Evolutionary conservation across 2,113 vertebrate genomes (phyloP), one percentile per base, ranked within the genome.

Genomic region (Eulemur rufifrons): DNA sequence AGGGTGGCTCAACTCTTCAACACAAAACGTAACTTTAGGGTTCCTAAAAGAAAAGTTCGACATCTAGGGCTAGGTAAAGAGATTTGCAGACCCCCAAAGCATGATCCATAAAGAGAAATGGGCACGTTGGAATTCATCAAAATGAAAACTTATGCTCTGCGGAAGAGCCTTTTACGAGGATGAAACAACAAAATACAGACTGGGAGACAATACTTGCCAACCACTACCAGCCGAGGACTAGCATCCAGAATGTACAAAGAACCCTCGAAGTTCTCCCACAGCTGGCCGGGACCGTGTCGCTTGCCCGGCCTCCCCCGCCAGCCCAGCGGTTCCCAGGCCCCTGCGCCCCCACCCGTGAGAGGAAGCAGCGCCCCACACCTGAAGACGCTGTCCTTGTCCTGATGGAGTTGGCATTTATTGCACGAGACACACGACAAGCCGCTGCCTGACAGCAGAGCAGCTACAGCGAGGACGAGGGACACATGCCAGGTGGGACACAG

Each of bases 281-380:
- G 52, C 14, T 37, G 12, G 47, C 11, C 2, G 54, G 45, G 45
- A 14, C 45, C 2, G 0, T 5, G 23, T 15, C 45, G 18, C 42
- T 27, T 42, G 14, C 69, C 42, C 9, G 13, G 42, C 42, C 42
- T 73, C 21, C 63, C 34, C 32, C 50, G 8, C 83, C 0, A 9
- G 83, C 73, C 27, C 8, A 29, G 45, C 21, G 52, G 47, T 69
- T 66, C 64, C 66, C 45, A 37, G 34, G 23, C 21, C 69, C 63
- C 42, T 1, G 14, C 0, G 1, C 13, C 9, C 13, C 3, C 3
- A 27, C 52, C 34, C 34, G 20, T 18, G 83, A 69, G 8, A 29
- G 34, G 47, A 17, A 68, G 4, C 4, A 8, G 20, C 6, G 18
- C 15, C 45, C 20, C 23, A 5, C 66, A 37, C 7, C 8, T 29